phyloP scores from a whole-genome alignment of 2,797 vertebrate genomes.

The Sitta carolinensis region DNA sequence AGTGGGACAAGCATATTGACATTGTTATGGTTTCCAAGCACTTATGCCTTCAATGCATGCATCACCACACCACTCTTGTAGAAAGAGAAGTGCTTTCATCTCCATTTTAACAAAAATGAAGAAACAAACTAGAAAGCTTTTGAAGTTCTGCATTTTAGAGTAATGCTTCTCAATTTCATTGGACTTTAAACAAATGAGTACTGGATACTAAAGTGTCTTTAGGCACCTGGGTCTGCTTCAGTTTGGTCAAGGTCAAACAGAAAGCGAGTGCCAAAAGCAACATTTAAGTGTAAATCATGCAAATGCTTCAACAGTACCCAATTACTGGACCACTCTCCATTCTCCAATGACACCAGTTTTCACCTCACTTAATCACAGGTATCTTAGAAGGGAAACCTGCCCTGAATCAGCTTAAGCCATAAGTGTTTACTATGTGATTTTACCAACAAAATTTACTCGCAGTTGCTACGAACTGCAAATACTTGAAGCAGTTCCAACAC shows the following conservation, averaged over 20 bases:
- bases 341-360: background rate
- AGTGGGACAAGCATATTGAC: background rate
- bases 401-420: background rate
- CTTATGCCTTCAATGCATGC: background rate
- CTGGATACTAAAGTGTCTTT: background rate
- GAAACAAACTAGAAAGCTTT: background rate
- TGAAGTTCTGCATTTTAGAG: background rate
- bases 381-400: background rate
- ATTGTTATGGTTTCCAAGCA: background rate
- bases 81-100: background rate
- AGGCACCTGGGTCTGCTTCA: background rate
- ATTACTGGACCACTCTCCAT: background rate
- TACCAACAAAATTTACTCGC: background rate
- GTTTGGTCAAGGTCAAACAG: background rate
- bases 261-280: background rate
- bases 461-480: rapidly evolving
- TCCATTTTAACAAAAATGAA: background rate
- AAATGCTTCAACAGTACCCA: background rate
- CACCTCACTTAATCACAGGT: background rate
- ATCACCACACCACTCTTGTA: background rate
- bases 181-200: background rate
- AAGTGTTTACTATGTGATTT: background rate
- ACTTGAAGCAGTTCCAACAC: background rate
- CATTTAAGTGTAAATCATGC: background rate
- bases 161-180: background rate